These are phyloP conservation scores for Poicephalus meyeri DNA, from an alignment of 2,113 vertebrate genomes.

Conservation along the genomic window DNA sequence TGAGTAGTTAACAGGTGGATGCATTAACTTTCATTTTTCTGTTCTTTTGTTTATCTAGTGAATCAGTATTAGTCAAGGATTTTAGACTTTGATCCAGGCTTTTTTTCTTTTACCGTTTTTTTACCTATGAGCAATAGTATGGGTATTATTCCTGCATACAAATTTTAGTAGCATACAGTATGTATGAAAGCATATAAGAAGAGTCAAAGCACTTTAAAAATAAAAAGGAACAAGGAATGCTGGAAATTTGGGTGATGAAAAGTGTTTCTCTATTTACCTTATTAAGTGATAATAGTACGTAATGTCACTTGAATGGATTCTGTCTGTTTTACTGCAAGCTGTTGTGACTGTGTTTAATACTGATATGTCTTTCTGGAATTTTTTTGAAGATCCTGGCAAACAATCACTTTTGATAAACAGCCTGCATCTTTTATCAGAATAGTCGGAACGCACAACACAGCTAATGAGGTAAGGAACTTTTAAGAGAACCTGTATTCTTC, in stretches of 20 bases:
- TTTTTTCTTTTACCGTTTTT: neutral
- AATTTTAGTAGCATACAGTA: neutral
- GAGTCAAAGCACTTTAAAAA: neutral
- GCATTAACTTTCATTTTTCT: neutral
- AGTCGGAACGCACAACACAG: conserved; percentile 97
- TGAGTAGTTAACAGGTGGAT: neutral
- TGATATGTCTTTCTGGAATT: neutral
- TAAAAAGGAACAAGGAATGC: neutral
- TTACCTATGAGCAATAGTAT: neutral
- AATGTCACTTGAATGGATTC: neutral
- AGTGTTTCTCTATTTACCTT: neutral
- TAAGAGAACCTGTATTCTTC: neutral
- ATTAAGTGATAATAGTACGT: neutral
- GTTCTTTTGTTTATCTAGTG: neutral
- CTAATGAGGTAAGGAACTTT: conserved; percentile 87
- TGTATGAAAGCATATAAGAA: neutral
- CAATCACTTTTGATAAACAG: conserved; percentile 89
- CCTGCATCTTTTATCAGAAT: conserved; percentile 95
- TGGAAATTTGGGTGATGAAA: neutral
- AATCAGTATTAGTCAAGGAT: neutral
- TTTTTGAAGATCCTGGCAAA: conserved; percentile 91
- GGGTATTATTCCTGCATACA: neutral
- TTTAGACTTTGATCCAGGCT: neutral
- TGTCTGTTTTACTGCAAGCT: neutral
- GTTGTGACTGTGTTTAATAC: neutral